Evolutionary conservation across 2,888 invertebrate genomes (phyloP), one percentile per base, ranked within the genome.

Genomic region (Hemistola chrysoprasaria): DNA sequence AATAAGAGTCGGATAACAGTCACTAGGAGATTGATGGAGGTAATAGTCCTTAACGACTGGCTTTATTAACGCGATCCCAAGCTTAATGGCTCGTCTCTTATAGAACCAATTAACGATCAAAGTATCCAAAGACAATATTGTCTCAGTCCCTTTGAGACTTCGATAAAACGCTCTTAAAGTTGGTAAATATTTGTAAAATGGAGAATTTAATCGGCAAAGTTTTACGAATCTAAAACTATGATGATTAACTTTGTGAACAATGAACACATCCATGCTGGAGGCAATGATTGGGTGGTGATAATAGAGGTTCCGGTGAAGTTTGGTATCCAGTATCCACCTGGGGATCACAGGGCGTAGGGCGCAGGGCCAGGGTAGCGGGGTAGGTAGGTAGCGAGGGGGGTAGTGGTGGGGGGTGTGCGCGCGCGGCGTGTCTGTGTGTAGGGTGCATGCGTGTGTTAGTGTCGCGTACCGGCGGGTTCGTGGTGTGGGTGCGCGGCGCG

Each of bases 401-500:
- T 16, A 16, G 4, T 16, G 16, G 48, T 32, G 37, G 31, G 39
- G 36, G 29, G 47, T 40, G 40, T 30, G 48, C 34, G 35, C 22
- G 43, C 52, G 51, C 32, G 40, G 37, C 38, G 51, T 54, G 53
- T 42, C 4, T 16, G 16, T 54, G 62, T 64, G 65, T 62, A n/a
- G n/a, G n/a, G n/a, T 66, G 76, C 75, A 74, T 80, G 81, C 73
- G 73, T 75, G 71, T 77, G 74, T 70, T 63, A 50, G 72, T 78
- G 67, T 70, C 82, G 83, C 84, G 85, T 86, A 86, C 86, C 85
- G 84, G 79, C 80, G 83, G 81, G 80, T 76, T 74, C 28, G 71
- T 74, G 68, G 64, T 68, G 72, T 69, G 75, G 58, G 76, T 76
- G 81, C 76, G 78, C 71, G 72, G 67, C 76, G 71, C 79, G 78